A percentile compares a stretch with the other conserved stretches of the same genome.
Evolutionary conservation across 2,113 vertebrate species (phyloP).

Genomic region (Pampusana beccarii): DNA sequence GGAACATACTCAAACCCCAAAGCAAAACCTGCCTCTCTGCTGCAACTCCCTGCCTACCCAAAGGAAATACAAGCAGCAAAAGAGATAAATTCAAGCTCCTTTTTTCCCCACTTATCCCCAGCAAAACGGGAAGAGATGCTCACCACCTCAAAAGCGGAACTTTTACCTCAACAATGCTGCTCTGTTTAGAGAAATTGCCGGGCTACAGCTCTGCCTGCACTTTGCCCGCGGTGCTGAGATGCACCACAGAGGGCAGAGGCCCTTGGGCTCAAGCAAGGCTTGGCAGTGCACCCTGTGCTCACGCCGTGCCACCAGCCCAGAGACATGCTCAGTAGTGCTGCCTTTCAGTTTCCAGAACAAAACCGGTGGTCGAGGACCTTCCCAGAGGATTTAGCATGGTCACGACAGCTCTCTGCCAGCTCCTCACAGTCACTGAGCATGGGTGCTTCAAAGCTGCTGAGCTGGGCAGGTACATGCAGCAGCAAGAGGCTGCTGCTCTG

Average conservation of each 20-base stretch:
- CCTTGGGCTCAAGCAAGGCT: background rate
- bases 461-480: background rate
- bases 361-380: background rate
- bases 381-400: background rate
- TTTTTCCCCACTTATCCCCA: background rate
- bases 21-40: background rate
- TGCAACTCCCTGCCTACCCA: background rate
- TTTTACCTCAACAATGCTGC: background rate
- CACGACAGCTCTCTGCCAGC: background rate
- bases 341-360: background rate
- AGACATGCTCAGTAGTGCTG: background rate
- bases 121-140: background rate
- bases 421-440: background rate
- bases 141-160: background rate
- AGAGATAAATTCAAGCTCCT: background rate
- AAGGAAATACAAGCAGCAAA: background rate
- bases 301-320: background rate
- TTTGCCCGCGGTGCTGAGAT: accelerated
- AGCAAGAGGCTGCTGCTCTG: background rate
- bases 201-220: background rate
- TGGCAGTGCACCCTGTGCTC: accelerated
- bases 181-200: background rate
- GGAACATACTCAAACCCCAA: background rate
- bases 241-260: background rate
- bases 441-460: background rate